Evolutionary conservation across 2,888 invertebrate genomes (phyloP), one percentile per base, ranked within the genome.

Genomic region (Plutella xylostella): DNA sequence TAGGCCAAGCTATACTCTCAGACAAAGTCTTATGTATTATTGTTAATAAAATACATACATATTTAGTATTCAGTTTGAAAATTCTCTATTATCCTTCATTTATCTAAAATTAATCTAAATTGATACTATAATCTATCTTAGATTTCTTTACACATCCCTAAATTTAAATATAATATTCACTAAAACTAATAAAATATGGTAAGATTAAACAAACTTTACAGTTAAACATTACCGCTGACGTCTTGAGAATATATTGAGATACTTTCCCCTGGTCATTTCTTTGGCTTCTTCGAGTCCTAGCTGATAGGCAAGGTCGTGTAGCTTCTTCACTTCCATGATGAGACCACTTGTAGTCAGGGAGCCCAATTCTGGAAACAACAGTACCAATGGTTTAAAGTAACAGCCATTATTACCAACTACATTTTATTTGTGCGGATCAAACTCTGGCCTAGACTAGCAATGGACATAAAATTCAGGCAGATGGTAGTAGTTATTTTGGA

Each of bases 231-330:
- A 77, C 51, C 76, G 60, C 49, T 71, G 69, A 28, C 78, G 58
- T 38, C 69, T 65, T 34, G 74, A 70, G 61, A 92, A 93, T 63
- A 98, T 93, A 67, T 96, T 94, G 52, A 98, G 86, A 74, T 96
- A 94, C 80, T 96, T 96, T 33, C 97, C 97, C 57, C 97, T 85
- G 0, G 97, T 97, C 92, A 98, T 95, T 85, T 98, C 97, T 69
- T 95, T 94, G 0, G 96, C 92, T 80, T 98, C 98, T 66, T 97
- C 96, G 14, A 96, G 83, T 3, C 97, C 98, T 22, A 99, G 82
- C 62, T 96, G 94, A 72, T 97, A 98, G 0, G 98, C 96, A 48
- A 93, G 86, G 65, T 98, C 97, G 66, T 98, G 97, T 14, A 98
- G 85, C 63, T 94, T 93, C 70, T 95, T 93, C 1, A 98, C 94